Percentiles rank a stretch among this genome's conserved stretches.
Conservation (phyloP, 2,888 invertebrate species). For the Ditula angustiorana region DNA sequence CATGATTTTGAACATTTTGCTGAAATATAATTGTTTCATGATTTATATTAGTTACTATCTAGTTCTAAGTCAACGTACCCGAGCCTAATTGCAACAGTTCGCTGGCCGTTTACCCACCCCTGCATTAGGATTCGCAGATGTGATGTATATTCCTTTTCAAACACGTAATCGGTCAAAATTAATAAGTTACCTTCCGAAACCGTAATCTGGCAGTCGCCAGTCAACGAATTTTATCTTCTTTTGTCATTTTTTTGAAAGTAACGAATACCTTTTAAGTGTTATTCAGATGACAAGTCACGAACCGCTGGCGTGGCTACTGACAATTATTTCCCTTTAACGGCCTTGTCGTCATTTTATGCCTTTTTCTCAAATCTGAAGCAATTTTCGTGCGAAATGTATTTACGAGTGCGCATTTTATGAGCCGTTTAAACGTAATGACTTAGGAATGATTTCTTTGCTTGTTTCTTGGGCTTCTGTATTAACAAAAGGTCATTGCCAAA, state of each 20-base stretch:
- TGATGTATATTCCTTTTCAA: too few relatives aligned
- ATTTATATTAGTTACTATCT: too few relatives aligned
- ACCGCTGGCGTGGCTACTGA: constrained; percentile 10
- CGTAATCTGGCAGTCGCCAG: not conserved
- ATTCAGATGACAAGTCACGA: constrained; percentile 13
- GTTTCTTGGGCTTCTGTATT: not conserved
- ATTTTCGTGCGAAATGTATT: constrained; percentile 22
- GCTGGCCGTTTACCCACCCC: too few relatives aligned
- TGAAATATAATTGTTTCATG: too few relatives aligned
- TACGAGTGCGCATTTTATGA: not conserved
- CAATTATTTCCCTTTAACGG: constrained; percentile 18
- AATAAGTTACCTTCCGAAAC: not conserved
- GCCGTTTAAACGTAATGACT: constrained; percentile 5
- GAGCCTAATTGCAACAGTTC: too few relatives aligned
- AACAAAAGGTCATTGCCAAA: too few relatives aligned
- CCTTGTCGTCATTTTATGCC: constrained; percentile 18
- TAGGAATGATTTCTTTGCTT: not conserved
- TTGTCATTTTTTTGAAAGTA: not conserved
- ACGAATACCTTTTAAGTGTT: constrained; percentile 14
- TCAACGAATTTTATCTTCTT: not conserved
- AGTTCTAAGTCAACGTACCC: too few relatives aligned
- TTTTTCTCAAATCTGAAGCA: constrained; percentile 17
- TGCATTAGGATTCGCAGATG: too few relatives aligned
- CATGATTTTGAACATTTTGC: too few relatives aligned
- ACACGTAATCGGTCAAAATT: not conserved